Percentiles rank a stretch among this genome's conserved stretches.
These are phyloP conservation scores for Cygnus atratus DNA, from an alignment of 2,113 vertebrate genomes.

Conservation along the genomic window DNA sequence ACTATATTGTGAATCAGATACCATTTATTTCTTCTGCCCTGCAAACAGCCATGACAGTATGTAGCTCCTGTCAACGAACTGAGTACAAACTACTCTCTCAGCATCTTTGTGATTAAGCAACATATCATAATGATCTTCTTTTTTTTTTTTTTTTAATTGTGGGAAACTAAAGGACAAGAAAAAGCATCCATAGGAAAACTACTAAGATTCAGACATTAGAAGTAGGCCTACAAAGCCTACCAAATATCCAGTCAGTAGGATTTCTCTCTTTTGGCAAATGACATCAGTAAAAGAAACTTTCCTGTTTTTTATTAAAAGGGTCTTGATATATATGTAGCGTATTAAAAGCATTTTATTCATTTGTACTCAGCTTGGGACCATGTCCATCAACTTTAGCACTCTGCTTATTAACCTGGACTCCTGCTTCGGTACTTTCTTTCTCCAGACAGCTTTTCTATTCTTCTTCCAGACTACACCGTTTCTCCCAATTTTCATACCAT, in stretches of 20 bases:
- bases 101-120: background rate
- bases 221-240: background rate
- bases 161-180: background rate
- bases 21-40: background rate
- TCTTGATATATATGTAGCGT: background rate
- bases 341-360: background rate
- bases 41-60: background rate
- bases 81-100: background rate
- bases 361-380: background rate
- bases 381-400: fast-evolving
- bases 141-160: no score
- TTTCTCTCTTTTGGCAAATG: background rate
- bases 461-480: background rate
- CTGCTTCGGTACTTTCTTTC: background rate
- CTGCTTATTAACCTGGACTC: background rate
- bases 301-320: background rate
- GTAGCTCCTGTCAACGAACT: background rate
- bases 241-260: fast-evolving
- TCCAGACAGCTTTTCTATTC: background rate
- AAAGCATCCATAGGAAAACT: background rate
- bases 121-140: no score
- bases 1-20: background rate
- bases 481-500: background rate
- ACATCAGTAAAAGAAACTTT: background rate
- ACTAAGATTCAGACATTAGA: background rate